Percentiles rank a stretch among this genome's conserved stretches.
phyloP scores from a whole-genome alignment of 1,140 invertebrate genomes.

The Drosophila persimilis region DNA sequence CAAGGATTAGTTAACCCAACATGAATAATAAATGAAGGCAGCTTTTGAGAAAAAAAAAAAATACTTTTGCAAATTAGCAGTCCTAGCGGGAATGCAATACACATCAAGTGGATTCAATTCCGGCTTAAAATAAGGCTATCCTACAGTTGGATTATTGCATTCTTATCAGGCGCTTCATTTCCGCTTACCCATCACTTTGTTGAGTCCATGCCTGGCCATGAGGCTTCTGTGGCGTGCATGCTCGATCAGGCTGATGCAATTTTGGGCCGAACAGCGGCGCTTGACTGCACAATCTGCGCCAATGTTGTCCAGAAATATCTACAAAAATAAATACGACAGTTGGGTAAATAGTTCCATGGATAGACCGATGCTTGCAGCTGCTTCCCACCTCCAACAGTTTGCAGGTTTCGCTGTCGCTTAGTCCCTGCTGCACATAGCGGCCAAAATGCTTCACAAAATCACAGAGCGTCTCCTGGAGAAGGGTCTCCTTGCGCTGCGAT shows the following conservation, averaged over 20 bases:
- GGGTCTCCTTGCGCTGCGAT: constrained; percentile 88
- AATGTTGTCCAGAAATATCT: constrained; percentile 71
- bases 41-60: constrained; percentile 13
- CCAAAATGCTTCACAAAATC: constrained; percentile 88
- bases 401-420: constrained; percentile 88
- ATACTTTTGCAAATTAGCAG: constrained; percentile 14
- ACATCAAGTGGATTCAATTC: constrained; percentile 9
- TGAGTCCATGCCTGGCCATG: constrained; percentile 75
- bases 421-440: constrained; percentile 88
- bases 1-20: constrained; percentile 26
- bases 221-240: constrained; percentile 73
- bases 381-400: constrained; percentile 83
- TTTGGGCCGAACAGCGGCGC: constrained; percentile 79
- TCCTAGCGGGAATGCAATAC: constrained; percentile 7
- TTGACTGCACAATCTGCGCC: constrained; percentile 76
- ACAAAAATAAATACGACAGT: constrained; percentile 11
- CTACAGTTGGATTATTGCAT: constrained; percentile 1
- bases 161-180: constrained; percentile 46
- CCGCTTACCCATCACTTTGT: constrained; percentile 80
- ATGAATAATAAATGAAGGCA: constrained; percentile 10
- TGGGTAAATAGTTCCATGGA: constrained; percentile 7
- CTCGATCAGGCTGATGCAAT: constrained; percentile 81
- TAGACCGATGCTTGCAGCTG: not conserved
- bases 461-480: constrained; percentile 89
- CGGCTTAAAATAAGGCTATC: not conserved